A percentile compares a stretch with the other conserved stretches of the same genome.
Evolutionary conservation across 2,797 vertebrate genomes (phyloP).

Genomic region (Streptopelia turtur): DNA sequence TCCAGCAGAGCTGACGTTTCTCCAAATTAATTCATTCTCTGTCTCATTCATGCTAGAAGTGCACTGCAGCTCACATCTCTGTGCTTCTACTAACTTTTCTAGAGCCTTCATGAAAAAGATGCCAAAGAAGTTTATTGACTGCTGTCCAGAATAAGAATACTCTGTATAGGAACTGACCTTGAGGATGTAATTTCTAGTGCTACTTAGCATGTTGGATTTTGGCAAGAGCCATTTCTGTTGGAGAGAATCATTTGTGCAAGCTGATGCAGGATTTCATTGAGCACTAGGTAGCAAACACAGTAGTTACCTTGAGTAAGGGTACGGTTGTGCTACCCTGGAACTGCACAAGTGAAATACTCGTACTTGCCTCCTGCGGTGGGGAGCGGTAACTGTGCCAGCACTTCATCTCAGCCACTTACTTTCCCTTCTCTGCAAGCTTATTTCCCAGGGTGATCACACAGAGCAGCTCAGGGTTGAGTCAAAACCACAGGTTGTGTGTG

Average conservation of each 20-base stretch:
- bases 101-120: neutral
- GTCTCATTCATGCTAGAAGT: conserved; percentile 6
- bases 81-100: neutral
- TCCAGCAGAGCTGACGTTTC: conserved; percentile 10
- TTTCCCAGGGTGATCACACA: neutral
- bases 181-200: neutral
- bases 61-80: neutral
- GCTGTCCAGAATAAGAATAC: neutral
- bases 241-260: neutral
- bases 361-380: fast-evolving
- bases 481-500: neutral
- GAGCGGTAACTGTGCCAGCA: neutral
- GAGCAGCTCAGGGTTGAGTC: neutral
- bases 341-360: fast-evolving
- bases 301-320: neutral
- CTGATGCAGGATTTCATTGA: neutral
- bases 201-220: neutral
- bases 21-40: neutral
- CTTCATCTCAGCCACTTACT: neutral
- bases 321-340: neutral
- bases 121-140: neutral
- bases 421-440: neutral
- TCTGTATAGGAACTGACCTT: neutral
- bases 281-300: neutral
- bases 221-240: neutral